Base-by-base conservation (phyloP, 2,888 invertebrate species). In the Bruchidius siliquastri region DNA sequence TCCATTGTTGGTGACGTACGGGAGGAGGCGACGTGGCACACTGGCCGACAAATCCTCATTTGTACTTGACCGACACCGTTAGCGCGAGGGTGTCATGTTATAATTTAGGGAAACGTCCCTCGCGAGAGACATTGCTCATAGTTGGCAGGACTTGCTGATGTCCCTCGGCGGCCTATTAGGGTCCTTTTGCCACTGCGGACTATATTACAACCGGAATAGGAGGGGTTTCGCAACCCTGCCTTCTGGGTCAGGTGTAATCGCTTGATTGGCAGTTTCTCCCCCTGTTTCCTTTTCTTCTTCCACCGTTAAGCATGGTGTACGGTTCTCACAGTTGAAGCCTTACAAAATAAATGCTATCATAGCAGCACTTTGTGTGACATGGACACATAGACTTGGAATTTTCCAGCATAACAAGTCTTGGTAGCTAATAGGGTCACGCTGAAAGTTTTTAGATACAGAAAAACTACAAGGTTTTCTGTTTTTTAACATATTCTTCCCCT, bases 41-140 rank as follows among this genome's bases (percentile, higher is more conserved):
- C 49, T 49, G 18, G 49, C 49, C 49, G 49, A 49, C 49, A 49
- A 49, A 69, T 74, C 71, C 74, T 22, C 72, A 71, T 73, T 73
- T 73, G 68, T 69, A 73, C 77, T 77, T 76, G 76, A 77, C 77
- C 77, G 68, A 49, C 49, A 49, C 1, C 49, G 49, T 49, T 49
- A 13, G 49, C 49, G 6, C 49, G 8, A 4, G 49, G 49, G 72
- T 73, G 74, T 75, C 76, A 69, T 72, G 75, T 76, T 73, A 76
- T 77, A 77, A 77, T 77, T 76, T 75, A 74, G 73, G 73, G 74
- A 74, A 75, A 77, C 73, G 75, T 75, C 71, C 68, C 77, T 74
- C 77, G 20, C 26, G 76, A 76, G 77, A 72, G 71, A 73, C 32
- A 76, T 76, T 72, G 69, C 74, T 77, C 76, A 77, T 75, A 13